phyloP scores from a whole-genome alignment of 2,888 invertebrate genomes.

The Yponomeuta evonymella region DNA sequence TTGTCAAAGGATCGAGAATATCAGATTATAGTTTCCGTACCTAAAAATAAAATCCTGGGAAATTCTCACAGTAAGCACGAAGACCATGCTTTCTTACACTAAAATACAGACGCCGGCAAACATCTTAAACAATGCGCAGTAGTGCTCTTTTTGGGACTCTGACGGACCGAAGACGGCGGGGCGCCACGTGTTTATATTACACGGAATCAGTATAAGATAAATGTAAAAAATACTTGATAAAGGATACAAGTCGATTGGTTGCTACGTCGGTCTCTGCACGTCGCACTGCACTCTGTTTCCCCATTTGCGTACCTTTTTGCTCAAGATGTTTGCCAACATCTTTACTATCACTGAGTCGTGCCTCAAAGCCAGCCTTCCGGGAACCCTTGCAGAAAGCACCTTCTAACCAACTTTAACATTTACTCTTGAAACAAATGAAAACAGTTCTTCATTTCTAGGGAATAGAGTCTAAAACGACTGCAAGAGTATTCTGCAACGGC shows the following conservation, averaged over 20 bases:
- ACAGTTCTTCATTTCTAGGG: neutral
- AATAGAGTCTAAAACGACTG: neutral
- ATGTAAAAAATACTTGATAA: too few relatives aligned
- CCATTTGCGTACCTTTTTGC: too few relatives aligned
- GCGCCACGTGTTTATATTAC: too few relatives aligned
- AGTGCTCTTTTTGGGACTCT: too few relatives aligned
- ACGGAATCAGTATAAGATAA: too few relatives aligned
- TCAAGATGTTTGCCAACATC: too few relatives aligned
- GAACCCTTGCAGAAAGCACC: neutral
- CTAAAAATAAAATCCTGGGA: neutral
- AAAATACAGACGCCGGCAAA: too few relatives aligned
- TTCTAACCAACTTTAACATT: neutral
- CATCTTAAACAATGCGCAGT: too few relatives aligned
- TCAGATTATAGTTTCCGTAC: neutral
- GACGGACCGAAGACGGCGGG: too few relatives aligned
- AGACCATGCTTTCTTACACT: neutral
- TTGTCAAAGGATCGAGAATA: neutral
- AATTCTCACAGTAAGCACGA: neutral
- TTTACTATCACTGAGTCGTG: neutral
- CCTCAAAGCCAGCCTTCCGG: slow-evolving; percentile 2
- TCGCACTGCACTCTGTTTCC: too few relatives aligned
- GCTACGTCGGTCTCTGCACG: too few relatives aligned
- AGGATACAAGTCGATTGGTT: too few relatives aligned
- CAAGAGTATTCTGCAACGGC: neutral
- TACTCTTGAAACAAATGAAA: neutral